Evolutionary conservation across 2,888 invertebrate species (phyloP), one percentile per base, ranked within the genome.

Genomic region (Parapristionchus giblindavisi): DNA sequence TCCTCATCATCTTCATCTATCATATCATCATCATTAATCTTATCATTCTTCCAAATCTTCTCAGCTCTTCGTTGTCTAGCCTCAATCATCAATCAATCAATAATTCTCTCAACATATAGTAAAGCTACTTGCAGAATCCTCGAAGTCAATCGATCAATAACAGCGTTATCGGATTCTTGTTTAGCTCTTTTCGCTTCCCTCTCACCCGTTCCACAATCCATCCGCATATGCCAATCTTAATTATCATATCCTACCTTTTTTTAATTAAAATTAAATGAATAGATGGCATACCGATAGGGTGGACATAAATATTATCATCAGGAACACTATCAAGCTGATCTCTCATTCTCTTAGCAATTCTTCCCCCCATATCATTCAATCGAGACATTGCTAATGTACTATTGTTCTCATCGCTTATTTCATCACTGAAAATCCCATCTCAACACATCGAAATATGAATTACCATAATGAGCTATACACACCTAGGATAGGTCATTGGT

Each of bases 221-320:
- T 65, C 40, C 43, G 38, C 65, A 65, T 65, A 43, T 65, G 65
- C 65, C 65, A 65, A n/a, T 65, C 65, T 65, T 21, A 24, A 60
- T 6, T 54, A 5, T 6, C 6, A 14, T 8, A n/a, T 27, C 24
- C 40, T 11, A 38, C 24, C 14, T 29, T 14, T 27, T 43, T 38
- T 65, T 38, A n/a, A 6, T 5, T 40, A 8, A 34, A 32, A 5
- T 8, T n/a, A 38, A 65, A n/a, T n/a, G 43, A 65, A 17, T 17
- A 34, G 8, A 14, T 36, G 14, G 14, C 65, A n/a, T 3, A 72
- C 72, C 72, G 3, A 72, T 72, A 3, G 72, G 72, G 48, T 60
- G 72, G 6, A 60, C 48, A 38, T 27, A 72, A 29, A 60, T 60
- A 2, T 60, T 48, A 48, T 72, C 72, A 1, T 21, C 6, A 43